Evolutionary conservation across 2,113 vertebrate genomes (phyloP).

Genomic region (Amphiprion ocellaris): DNA sequence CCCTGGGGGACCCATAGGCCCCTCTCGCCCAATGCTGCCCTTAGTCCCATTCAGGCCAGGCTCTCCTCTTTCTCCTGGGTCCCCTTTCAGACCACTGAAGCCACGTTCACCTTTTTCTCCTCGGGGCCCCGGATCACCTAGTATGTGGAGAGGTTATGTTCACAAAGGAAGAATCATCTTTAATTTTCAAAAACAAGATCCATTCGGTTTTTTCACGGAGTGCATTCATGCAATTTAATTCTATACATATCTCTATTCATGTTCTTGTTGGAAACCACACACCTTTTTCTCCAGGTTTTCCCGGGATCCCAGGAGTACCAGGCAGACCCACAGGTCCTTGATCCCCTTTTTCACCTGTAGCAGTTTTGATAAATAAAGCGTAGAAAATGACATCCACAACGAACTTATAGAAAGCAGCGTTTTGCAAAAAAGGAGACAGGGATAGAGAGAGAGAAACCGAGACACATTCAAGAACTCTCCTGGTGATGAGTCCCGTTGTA

Average conservation of each 20-base stretch:
- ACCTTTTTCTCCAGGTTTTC: conserved; percentile 92
- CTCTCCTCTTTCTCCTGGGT: conserved; percentile 90
- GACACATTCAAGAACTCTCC: conserved; percentile 34
- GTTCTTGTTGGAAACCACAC: background rate
- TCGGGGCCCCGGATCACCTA: conserved; percentile 89
- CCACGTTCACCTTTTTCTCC: conserved; percentile 90
- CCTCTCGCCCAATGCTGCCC: conserved; percentile 81
- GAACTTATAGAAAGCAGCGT: conserved; percentile 17
- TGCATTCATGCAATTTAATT: background rate
- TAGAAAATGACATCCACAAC: conserved; percentile 49
- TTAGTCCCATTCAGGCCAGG: conserved; percentile 88
- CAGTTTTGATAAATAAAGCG: conserved; percentile 52
- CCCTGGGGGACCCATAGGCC: conserved; percentile 83
- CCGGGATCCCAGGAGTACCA: conserved; percentile 88
- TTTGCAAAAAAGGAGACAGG: conserved; percentile 28
- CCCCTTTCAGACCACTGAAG: conserved; percentile 88
- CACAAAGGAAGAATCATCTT: background rate
- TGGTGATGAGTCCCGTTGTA: conserved; percentile 57
- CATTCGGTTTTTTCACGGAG: background rate
- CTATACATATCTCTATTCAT: background rate
- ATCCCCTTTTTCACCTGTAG: conserved; percentile 90
- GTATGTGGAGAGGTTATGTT: conserved; percentile 4
- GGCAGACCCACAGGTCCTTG: conserved; percentile 86
- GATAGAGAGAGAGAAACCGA: conserved; percentile 18
- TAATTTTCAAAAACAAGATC: background rate